These are phyloP conservation scores for Pseudochaenichthys georgianus DNA, from an alignment of 2,797 vertebrate genomes.

Conservation along the genomic window DNA sequence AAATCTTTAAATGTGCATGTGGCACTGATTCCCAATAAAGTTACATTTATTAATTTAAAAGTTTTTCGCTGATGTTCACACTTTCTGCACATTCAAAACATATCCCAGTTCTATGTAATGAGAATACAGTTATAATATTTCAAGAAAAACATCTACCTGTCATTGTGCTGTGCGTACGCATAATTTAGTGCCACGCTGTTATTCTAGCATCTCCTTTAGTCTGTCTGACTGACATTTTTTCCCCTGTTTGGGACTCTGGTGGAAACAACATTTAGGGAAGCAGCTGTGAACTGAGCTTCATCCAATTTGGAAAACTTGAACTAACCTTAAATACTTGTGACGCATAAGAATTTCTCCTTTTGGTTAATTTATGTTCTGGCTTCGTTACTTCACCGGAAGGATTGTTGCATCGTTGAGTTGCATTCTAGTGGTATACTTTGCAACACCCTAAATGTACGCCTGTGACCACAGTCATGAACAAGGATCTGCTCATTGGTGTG, in stretches of 20 bases:
- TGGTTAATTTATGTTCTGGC: too few relatives aligned
- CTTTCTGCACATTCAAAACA: background rate
- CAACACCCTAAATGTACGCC: too few relatives aligned
- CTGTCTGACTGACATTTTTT: background rate
- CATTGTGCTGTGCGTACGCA: background rate
- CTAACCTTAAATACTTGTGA: background rate
- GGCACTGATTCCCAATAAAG: background rate
- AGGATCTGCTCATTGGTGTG: slow-evolving; percentile 60
- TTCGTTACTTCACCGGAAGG: too few relatives aligned
- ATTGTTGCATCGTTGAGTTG: too few relatives aligned
- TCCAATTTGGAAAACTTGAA: background rate
- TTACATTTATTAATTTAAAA: background rate
- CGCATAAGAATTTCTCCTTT: too few relatives aligned
- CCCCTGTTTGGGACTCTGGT: too few relatives aligned
- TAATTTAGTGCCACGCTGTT: too few relatives aligned
- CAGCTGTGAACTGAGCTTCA: background rate
- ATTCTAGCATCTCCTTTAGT: too few relatives aligned
- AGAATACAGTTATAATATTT: background rate
- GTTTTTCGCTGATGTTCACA: background rate
- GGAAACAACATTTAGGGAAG: background rate
- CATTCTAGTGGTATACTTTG: too few relatives aligned
- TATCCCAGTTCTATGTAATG: background rate
- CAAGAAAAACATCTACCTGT: background rate
- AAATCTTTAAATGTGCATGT: background rate
- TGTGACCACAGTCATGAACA: slow-evolving; percentile 62